A percentile compares a stretch with the other conserved stretches of the same genome.
Evolutionary conservation across 2,113 vertebrate genomes (phyloP).

Genomic region (Merops nubicus): DNA sequence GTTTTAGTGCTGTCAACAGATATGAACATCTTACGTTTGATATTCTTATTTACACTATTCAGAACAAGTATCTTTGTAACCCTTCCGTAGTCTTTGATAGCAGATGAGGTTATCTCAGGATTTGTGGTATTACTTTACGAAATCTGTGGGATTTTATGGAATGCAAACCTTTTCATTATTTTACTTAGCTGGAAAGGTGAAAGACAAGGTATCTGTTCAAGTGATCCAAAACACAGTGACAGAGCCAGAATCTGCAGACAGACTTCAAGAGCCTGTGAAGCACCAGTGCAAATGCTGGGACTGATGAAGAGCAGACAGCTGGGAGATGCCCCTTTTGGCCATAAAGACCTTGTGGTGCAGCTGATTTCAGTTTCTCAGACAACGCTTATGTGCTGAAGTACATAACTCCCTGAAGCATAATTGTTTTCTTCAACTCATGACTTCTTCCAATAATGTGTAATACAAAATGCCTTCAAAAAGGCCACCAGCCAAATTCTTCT

Average conservation of each 20-base stretch:
- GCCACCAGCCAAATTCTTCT: neutral
- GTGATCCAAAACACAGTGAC: neutral
- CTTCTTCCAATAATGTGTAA: neutral
- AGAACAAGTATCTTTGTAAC: neutral
- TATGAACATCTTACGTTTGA: neutral
- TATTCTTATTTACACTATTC: neutral
- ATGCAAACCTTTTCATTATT: neutral
- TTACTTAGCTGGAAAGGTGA: neutral
- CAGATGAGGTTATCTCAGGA: neutral
- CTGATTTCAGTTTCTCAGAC: conserved; percentile 9
- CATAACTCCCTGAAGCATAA: neutral
- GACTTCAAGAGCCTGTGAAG: neutral
- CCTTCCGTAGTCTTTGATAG: neutral
- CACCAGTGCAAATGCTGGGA: neutral
- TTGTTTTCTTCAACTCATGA: neutral
- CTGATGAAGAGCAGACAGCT: neutral
- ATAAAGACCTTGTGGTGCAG: neutral
- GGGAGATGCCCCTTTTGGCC: neutral
- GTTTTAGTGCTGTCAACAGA: neutral
- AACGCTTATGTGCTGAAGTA: neutral
- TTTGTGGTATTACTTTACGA: neutral
- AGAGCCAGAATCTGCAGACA: neutral
- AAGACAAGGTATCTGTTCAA: neutral
- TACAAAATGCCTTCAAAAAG: neutral
- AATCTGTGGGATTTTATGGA: neutral